A percentile compares a stretch with the other conserved stretches of the same genome.
phyloP scores from a whole-genome alignment of 2,113 vertebrate species.

The Acrocephalus arundinaceus region DNA sequence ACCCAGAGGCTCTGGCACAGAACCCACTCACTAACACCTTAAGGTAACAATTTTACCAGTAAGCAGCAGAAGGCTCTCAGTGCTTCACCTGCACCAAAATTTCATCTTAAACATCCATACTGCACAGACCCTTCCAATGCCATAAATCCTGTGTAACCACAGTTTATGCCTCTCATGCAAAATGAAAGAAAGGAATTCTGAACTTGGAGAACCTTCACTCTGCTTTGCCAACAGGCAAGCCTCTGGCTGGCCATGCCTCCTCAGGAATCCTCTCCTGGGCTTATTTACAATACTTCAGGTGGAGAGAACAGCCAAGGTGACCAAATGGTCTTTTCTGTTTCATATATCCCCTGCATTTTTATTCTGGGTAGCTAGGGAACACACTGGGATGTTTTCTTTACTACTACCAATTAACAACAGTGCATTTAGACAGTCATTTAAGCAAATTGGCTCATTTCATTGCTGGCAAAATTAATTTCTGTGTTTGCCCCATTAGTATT shows the following conservation, averaged over 20 bases:
- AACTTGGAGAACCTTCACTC: background rate
- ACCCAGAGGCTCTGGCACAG: constrained; percentile 83
- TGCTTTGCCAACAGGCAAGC: background rate
- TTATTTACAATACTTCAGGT: background rate
- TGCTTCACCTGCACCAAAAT: background rate
- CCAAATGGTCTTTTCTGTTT: background rate
- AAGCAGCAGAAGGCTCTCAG: background rate
- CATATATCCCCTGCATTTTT: background rate
- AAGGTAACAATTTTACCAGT: background rate
- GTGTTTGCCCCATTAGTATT: background rate
- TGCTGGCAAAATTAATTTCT: background rate
- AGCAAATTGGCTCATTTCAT: background rate
- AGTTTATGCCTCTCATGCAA: background rate
- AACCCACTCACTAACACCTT: constrained; percentile 65
- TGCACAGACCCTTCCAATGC: background rate
- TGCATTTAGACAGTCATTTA: background rate
- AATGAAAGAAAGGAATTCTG: background rate
- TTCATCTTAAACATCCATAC: background rate
- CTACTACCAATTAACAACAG: background rate
- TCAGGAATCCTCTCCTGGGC: background rate
- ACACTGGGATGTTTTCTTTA: background rate
- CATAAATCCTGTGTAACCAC: background rate
- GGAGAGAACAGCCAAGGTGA: background rate
- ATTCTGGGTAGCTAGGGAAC: background rate
- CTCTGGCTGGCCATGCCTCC: background rate